phyloP scores from a whole-genome alignment of 2,888 invertebrate species.

The Branchellion lobata region DNA sequence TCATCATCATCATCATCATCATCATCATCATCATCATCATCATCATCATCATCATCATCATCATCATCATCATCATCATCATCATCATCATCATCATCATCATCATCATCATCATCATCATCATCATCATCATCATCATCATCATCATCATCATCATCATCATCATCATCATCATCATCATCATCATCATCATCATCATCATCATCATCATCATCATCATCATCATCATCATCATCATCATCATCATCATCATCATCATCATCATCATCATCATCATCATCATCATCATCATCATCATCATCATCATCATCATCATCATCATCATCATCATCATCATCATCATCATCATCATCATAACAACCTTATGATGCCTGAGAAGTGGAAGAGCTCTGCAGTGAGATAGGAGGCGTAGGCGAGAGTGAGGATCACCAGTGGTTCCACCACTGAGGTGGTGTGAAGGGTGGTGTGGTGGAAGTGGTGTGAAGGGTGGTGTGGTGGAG shows the following conservation, averaged over 20 bases:
- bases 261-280: constrained; percentile 38
- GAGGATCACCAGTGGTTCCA: constrained; percentile 66
- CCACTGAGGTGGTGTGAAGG: constrained; percentile 63
- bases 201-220: constrained; percentile 31
- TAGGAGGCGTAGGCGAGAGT: constrained; percentile 66
- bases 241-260: constrained; percentile 24
- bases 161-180: neutral
- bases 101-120: constrained; percentile 23
- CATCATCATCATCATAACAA: constrained; percentile 48
- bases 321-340: neutral
- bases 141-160: too few species aligned
- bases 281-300: constrained; percentile 28
- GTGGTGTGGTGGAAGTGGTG: neutral
- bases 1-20: constrained; percentile 54
- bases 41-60: constrained; percentile 55
- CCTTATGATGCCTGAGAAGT: constrained; percentile 67
- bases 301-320: constrained; percentile 22
- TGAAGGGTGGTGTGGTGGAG: neutral
- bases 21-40: neutral
- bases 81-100: constrained; percentile 26
- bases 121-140: neutral
- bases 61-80: constrained; percentile 35
- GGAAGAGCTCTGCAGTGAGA: constrained; percentile 66
- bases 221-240: neutral
- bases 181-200: constrained; percentile 31